Conservation (phyloP, 1,140 invertebrate species). For the Aphelenchoides fujianensis region DNA sequence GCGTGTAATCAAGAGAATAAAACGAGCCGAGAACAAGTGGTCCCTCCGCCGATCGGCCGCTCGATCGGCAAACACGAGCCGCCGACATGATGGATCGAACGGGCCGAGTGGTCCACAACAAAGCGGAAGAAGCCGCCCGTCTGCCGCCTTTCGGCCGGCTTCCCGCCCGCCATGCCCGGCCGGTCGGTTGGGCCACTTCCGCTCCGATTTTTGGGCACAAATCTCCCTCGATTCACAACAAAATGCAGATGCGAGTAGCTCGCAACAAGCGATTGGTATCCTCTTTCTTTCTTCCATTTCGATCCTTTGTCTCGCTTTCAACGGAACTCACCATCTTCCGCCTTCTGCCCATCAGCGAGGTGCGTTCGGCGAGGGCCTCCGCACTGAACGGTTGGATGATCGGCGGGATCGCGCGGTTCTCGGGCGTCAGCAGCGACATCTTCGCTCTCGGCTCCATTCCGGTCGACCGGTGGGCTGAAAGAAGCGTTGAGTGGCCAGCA, state of each 20-base stretch:
- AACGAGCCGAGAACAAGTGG: background rate
- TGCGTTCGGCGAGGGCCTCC: conserved; percentile 1
- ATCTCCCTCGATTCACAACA: no score
- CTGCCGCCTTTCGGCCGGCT: background rate
- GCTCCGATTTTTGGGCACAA: background rate
- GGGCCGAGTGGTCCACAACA: background rate
- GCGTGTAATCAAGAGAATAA: background rate
- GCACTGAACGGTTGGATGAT: conserved; percentile 10
- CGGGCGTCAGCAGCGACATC: conserved; percentile 4
- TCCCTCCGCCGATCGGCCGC: background rate
- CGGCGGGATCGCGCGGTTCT: background rate
- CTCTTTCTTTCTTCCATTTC: background rate
- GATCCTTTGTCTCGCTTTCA: background rate
- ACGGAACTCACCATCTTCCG: conserved; percentile 13
- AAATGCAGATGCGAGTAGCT: no score
- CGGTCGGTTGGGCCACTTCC: background rate
- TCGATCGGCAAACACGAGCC: background rate
- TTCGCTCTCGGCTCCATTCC: background rate
- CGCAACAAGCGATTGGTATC: conserved; percentile 1
- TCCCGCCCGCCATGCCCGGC: background rate
- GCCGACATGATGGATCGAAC: background rate
- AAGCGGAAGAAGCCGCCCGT: background rate
- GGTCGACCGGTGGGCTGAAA: background rate
- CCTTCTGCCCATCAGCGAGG: conserved; percentile 11
- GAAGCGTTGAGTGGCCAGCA: no score